phyloP scores from a whole-genome alignment of 2,797 vertebrate species.

The Thamnophis elegans region DNA sequence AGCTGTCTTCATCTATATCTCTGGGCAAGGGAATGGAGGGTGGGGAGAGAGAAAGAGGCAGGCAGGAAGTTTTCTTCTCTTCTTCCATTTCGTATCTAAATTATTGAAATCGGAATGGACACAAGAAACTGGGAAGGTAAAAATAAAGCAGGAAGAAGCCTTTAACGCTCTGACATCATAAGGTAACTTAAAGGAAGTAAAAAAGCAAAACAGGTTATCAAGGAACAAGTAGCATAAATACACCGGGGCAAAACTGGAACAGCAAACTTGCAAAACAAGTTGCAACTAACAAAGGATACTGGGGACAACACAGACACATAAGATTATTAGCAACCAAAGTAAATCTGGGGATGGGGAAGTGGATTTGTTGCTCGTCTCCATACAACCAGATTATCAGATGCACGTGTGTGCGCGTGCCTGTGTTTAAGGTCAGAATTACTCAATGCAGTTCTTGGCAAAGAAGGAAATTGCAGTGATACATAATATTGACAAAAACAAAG shows the following conservation, averaged over 20 bases:
- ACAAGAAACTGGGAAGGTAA: not conserved
- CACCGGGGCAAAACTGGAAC: not conserved
- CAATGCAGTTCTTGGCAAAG: constrained; percentile 2
- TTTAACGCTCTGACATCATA: not conserved
- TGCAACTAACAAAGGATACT: not conserved
- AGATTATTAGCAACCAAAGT: not conserved
- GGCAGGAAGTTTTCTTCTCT: not conserved
- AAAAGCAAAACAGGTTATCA: not conserved
- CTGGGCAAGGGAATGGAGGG: not conserved
- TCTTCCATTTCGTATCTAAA: not conserved
- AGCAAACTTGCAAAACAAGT: not conserved
- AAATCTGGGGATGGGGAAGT: not conserved
- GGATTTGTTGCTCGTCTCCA: not conserved
- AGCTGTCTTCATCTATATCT: not conserved
- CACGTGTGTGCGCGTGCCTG: not conserved
- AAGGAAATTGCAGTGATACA: not conserved
- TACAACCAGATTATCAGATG: not conserved
- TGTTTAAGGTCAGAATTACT: not conserved
- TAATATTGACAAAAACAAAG: constrained; percentile 15
- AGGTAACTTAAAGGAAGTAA: not conserved
- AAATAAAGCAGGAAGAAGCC: not conserved
- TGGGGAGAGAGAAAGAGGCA: not conserved
- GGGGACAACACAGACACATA: not conserved
- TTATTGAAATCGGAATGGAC: not conserved
- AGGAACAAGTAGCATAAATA: not conserved